Percentiles rank a stretch among this genome's conserved stretches.
Conservation (phyloP, 2,113 vertebrate genomes). For the Callorhinus ursinus region DNA sequence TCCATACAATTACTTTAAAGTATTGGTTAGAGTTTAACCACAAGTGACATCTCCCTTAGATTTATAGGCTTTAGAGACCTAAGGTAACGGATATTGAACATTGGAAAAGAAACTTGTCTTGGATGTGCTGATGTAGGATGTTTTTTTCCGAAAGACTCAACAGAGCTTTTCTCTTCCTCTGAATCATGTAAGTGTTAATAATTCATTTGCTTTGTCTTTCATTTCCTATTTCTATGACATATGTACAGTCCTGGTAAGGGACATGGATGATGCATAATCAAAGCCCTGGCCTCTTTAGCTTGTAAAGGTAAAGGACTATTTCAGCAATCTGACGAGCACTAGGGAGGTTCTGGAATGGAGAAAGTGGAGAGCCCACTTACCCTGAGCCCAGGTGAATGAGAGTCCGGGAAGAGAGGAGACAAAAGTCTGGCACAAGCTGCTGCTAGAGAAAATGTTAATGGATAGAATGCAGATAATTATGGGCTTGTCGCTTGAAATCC, state of each 20-base stretch:
- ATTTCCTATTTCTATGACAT: not conserved
- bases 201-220: conserved; percentile 50
- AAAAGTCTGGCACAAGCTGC: not conserved
- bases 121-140: conserved; percentile 31
- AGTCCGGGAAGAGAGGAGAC: not conserved
- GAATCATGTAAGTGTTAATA: not conserved
- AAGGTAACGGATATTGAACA: conserved; percentile 45
- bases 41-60: conserved; percentile 50
- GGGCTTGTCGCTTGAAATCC: not conserved
- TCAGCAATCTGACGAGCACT: not conserved
- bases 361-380: no score
- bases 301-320: not conserved
- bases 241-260: not conserved
- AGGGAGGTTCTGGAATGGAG: not conserved
- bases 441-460: not conserved
- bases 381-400: not conserved
- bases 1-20: conserved; percentile 67
- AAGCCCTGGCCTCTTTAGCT: not conserved
- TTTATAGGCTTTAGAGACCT: conserved; percentile 54
- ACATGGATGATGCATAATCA: accelerated
- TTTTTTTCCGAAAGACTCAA: not conserved
- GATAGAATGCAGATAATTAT: not conserved
- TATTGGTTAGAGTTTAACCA: conserved; percentile 52
- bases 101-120: conserved; percentile 28
- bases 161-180: conserved; percentile 17